These are phyloP conservation scores for Meloidogyne chitwoodi DNA, from an alignment of 1,140 invertebrate species.

Conservation along the genomic window DNA sequence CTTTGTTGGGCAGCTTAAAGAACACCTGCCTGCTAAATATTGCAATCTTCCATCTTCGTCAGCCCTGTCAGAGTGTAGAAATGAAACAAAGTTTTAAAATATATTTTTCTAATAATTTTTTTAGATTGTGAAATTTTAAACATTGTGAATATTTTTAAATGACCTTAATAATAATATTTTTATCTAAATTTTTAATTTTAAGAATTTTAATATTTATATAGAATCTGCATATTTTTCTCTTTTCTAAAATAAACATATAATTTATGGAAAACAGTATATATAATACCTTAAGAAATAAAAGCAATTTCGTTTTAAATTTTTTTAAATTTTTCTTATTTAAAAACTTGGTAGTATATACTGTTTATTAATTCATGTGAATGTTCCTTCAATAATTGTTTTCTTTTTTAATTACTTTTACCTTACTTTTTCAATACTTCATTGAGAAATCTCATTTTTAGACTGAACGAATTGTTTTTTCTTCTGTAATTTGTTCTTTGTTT, in stretches of 20 bases:
- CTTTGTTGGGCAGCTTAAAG: background rate
- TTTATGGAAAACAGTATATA: too few species aligned
- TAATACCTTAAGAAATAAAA: too few species aligned
- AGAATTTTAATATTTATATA: background rate
- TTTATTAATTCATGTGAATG: too few species aligned
- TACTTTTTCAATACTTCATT: background rate
- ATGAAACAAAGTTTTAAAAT: background rate
- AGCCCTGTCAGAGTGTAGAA: background rate
- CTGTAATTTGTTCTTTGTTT: background rate
- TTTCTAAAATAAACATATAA: too few species aligned
- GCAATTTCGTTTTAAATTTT: too few species aligned
- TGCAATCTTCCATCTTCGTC: background rate
- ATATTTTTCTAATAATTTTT: background rate
- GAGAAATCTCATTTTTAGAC: background rate
- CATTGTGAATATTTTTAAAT: background rate
- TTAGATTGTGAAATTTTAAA: background rate
- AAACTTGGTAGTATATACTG: too few species aligned
- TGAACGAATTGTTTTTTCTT: background rate
- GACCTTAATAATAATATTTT: background rate
- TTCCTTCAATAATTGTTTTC: background rate
- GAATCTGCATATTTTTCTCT: background rate
- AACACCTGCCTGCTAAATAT: background rate
- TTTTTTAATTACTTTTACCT: background rate
- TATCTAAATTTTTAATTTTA: background rate
- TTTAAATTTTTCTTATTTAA: too few species aligned